Percentiles rank a stretch among this genome's conserved stretches.
Conservation (phyloP, 2,888 invertebrate species). For the Nineta flava region DNA sequence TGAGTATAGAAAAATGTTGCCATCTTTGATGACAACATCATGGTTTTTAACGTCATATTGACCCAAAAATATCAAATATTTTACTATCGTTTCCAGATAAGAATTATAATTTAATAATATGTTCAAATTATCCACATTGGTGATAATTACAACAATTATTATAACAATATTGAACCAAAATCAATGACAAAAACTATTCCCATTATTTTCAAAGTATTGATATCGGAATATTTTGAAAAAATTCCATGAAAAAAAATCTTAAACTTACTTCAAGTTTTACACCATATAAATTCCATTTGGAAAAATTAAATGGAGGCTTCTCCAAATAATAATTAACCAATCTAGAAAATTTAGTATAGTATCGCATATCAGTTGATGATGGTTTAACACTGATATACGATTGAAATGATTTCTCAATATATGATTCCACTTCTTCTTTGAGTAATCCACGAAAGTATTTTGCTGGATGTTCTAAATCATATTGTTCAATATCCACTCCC, state of each 20-base stretch:
- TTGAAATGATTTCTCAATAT: slow-evolving; percentile 53
- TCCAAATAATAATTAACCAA: slow-evolving; percentile 73
- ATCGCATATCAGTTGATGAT: slow-evolving; percentile 44
- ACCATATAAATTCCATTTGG: slow-evolving; percentile 56
- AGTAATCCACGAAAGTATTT: slow-evolving; percentile 67
- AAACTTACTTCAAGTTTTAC: slow-evolving; percentile 50
- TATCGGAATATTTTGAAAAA: no score
- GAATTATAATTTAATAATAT: no score
- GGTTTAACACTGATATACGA: slow-evolving; percentile 74
- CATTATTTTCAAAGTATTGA: no score
- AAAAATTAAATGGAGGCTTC: slow-evolving; percentile 75
- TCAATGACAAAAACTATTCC: no score
- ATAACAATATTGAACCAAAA: no score
- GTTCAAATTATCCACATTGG: no score
- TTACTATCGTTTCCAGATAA: no score
- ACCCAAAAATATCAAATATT: no score
- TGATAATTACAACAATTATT: no score
- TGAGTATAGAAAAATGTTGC: no score
- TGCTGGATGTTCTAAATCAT: slow-evolving; percentile 58
- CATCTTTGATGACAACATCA: no score
- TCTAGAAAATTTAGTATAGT: slow-evolving; percentile 53
- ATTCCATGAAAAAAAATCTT: not conserved
- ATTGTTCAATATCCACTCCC: slow-evolving; percentile 80
- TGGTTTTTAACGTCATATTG: no score
- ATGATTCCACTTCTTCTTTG: slow-evolving; percentile 39